phyloP scores from a whole-genome alignment of 2,113 vertebrate genomes.

The Oreotrochilus melanogaster region DNA sequence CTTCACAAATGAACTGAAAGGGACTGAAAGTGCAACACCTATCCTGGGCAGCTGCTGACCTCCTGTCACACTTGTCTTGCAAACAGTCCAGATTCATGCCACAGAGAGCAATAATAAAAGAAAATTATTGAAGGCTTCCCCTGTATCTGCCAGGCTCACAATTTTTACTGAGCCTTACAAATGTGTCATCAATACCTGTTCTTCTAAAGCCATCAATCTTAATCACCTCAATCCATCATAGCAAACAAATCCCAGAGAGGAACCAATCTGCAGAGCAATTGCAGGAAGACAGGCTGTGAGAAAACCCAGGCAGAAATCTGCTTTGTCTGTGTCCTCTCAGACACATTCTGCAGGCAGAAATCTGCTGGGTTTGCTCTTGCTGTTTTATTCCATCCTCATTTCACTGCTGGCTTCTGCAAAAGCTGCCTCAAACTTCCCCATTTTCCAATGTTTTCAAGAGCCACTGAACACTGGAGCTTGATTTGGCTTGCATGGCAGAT shows the following conservation, averaged over 20 bases:
- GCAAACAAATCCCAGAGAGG: constrained; percentile 14
- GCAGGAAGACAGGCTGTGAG: not conserved
- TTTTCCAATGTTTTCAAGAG: not conserved
- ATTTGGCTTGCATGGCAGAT: not conserved
- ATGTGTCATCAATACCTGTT: constrained; percentile 58
- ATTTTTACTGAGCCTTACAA: constrained; percentile 57
- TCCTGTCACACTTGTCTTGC: constrained; percentile 30
- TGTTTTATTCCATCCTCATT: not conserved
- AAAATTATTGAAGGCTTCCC: constrained; percentile 26
- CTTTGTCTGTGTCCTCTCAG: not conserved
- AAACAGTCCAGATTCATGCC: constrained; percentile 37
- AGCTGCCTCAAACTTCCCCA: not conserved
- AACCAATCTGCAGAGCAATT: not conserved
- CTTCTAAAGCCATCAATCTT: constrained; percentile 58
- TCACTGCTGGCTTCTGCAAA: not conserved
- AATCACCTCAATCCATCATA: constrained; percentile 42
- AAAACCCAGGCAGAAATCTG: not conserved
- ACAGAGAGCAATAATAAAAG: not conserved
- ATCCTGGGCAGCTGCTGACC: not conserved
- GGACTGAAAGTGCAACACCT: not conserved
- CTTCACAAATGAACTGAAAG: constrained; percentile 1
- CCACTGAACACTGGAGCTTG: not conserved
- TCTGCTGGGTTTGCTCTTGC: not conserved
- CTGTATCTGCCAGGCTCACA: constrained; percentile 52
- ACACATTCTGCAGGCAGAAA: not conserved